Evolutionary conservation across 23 tunicate species (phyloP), one percentile per base, ranked within the genome.

Genomic region (Oikopleura albicans): DNA sequence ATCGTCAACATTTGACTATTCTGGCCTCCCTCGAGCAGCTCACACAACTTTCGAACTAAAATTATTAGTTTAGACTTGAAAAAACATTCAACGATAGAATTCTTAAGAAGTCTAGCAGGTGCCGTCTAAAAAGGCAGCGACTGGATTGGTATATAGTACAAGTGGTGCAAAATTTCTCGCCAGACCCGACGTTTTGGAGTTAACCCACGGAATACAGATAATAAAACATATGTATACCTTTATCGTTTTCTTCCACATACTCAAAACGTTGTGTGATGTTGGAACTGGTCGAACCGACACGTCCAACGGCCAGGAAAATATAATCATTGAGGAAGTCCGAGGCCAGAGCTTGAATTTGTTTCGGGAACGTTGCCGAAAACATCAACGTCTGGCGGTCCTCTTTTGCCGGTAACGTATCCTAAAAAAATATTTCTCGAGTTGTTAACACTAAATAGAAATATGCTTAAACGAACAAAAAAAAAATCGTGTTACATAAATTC

Each of bases 311-410:
- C 85, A 93, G 63, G 75, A 93, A 93, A 38, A 93, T 40, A 76
- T 87, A 93, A 83, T 93, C 91, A 4, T 90, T 89, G 41, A 93
- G 41, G 59, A 93, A 93, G 41, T 93, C 98, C 75, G 90, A 91
- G 1, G 98, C 98, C 12, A 93, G 59, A 94, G 88, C 88, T 83
- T 93, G 98, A 31, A 93, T 93, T 39, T 90, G 91, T 41, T 90
- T 89, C 0, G 98, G 98, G 85, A 93, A 93, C 0, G 98, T 93
- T n/a, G 98, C 98, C 41, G 94, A 89, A 66, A 93, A 93, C 98
- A 93, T 93, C 57, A 93, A 88, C 0, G 98, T 93, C 79, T 93
- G 94, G 16, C 98, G 89, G 0, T 84, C 86, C 39, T 76, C 83
- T 40, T 93, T 93, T 1, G 41, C 83, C 0, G 98, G 94, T 88